Evolutionary conservation across 2,888 invertebrate genomes (phyloP).

Genomic region (Chironomus tentans): DNA sequence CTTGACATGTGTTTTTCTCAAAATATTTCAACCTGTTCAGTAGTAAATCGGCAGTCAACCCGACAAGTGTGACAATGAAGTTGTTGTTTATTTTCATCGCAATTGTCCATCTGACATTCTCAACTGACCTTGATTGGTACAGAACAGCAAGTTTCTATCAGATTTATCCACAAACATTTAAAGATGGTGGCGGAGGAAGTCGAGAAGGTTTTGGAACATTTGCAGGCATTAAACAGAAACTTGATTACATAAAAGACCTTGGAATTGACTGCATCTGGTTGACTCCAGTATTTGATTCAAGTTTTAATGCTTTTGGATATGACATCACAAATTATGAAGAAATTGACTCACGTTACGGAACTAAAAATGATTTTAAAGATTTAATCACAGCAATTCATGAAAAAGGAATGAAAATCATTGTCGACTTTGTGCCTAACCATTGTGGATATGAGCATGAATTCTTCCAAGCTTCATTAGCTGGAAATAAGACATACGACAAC

Average conservation of each 20-base stretch:
- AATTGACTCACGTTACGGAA: conserved; percentile 66
- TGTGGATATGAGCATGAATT: not conserved
- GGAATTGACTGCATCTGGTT: conserved; percentile 72
- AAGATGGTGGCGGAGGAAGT: not conserved
- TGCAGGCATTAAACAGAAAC: conserved; percentile 48
- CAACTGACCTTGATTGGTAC: conserved; percentile 63
- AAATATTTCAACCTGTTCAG: no score
- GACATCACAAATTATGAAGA: conserved; percentile 76
- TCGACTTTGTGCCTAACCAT: conserved; percentile 56
- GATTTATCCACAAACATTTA: conserved; percentile 76
- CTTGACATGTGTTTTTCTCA: no score
- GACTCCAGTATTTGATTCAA: conserved; percentile 74
- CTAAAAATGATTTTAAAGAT: conserved; percentile 56
- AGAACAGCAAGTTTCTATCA: conserved; percentile 72
- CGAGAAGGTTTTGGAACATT: conserved; percentile 2
- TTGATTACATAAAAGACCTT: conserved; percentile 56
- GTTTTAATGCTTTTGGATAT: conserved; percentile 80
- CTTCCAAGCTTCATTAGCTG: no score
- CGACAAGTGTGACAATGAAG: no score
- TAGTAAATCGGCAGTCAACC: no score
- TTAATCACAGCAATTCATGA: conserved; percentile 49
- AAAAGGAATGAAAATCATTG: conserved; percentile 49
- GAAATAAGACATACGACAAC: no score
- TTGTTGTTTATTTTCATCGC: not conserved
- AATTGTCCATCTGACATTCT: not conserved